Base-by-base conservation (phyloP, 2,113 vertebrate genomes). In the Labrus mixtus region DNA sequence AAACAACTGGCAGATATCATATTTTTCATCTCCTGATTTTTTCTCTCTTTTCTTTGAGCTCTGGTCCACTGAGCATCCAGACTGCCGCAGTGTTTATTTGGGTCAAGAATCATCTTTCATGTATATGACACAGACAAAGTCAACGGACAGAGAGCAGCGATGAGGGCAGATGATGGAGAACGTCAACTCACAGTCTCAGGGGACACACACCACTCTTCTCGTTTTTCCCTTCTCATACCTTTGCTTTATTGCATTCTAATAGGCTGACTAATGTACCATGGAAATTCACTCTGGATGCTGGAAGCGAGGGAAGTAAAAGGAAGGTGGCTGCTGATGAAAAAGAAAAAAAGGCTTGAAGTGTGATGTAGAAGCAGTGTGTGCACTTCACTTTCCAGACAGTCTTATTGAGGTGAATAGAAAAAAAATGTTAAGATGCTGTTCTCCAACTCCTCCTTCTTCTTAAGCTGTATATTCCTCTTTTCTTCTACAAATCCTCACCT, bases 251-350 rank as follows among this genome's bases (percentile, higher is more conserved):
- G 95, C 95, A 96, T 97, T 96, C 95, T 97, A 97, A 98, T 98
- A 96, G 95, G 95, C 96, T 96, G 97, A 97, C 97, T 98, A 99
- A 99, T 98, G 97, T 98, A 98, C 96, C 97, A 96, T 98, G 96
- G 96, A 97, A 97, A 98, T 97, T 94, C 94, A 94, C 95, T 97
- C 95, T 93, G 94, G 93, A 93, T 95, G 94, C 93, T 65, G 77
- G 69, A 82, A 76, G 68, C 25, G 2, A 55, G 53, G 65, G 59
- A 64, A 75, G 56, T 73, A 56, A 70, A 70, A 39, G 58, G 41
- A 82, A 68, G 68, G 65, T 60, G 71, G 41, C 62, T 76, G 66
- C 58, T 51, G 74, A 68, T 70, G 23, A 5, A 5, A 29, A 29
- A 5, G 5, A 33, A 33, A 66, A 56, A 71, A 65, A 41, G 48